phyloP scores from a whole-genome alignment of 2,797 vertebrate species.

The Lemur catta region DNA sequence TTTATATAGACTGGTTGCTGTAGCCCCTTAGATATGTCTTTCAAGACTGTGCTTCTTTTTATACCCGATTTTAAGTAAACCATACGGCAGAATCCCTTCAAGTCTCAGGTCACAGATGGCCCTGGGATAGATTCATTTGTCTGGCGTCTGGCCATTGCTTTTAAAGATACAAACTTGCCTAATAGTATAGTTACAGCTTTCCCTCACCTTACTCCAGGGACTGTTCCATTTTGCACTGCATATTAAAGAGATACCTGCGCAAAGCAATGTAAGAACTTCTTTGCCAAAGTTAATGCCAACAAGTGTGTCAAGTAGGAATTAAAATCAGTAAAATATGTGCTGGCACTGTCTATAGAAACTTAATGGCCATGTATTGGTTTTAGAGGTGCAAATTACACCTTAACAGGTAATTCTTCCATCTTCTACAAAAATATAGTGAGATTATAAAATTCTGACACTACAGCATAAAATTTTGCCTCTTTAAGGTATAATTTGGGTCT shows the following conservation, averaged over 20 bases:
- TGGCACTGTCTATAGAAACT: neutral
- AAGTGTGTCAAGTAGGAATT: neutral
- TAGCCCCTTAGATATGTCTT: neutral
- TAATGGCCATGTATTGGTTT: neutral
- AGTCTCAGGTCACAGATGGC: neutral
- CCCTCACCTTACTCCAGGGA: neutral
- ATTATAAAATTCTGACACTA: neutral
- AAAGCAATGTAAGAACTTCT: neutral
- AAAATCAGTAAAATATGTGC: neutral
- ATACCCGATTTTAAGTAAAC: neutral
- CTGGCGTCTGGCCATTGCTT: neutral
- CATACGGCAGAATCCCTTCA: neutral
- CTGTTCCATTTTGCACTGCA: neutral
- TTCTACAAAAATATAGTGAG: neutral
- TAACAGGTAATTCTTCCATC: neutral
- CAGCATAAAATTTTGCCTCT: neutral
- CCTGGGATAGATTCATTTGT: neutral
- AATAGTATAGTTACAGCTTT: neutral
- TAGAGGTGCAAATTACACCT: neutral
- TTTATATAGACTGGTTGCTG: neutral
- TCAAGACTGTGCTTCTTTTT: neutral
- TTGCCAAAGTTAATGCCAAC: neutral
- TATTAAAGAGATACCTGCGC: neutral
- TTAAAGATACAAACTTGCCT: neutral
- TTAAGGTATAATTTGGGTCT: neutral